Base-by-base conservation (phyloP, 2,888 invertebrate species). In the Gortyna flavago region DNA sequence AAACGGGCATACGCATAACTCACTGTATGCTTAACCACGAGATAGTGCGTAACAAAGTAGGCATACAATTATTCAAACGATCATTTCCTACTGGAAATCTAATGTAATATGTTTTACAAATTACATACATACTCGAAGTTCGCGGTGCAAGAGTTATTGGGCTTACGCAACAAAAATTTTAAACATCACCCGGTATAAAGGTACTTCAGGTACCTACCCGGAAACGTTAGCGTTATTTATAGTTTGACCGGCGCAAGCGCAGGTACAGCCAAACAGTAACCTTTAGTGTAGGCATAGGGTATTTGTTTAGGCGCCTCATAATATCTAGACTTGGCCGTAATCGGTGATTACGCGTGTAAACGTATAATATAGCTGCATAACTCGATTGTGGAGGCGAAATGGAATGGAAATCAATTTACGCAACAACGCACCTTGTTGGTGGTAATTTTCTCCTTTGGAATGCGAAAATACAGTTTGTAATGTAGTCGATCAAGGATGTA, bases 191-290 rank as follows among this genome's bases (percentile, higher is more conserved):
- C 88, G 89, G 89, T 89, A 84, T 88, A 87, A 86, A 44, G 87
- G 44, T 35, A 44, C 51, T 83, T 68, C 81, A 79, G 77, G 61
- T 80, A 62, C n/a, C 13, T 38, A 90, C 90, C 91, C 92, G 94
- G 94, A 94, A 94, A 93, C 51, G 59, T 84, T 77, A 72, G 77
- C 70, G 85, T 93, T 93, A 93, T 93, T 93, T 93, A 93, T 92
- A 90, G 91, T 87, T 89, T 90, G 91, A 90, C 91, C 91, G 89
- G 89, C 84, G 89, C 88, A 77, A 38, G 89, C 90, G 89, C 91
- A 88, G 85, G 79, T 85, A 79, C 64, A 81, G 86, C 82, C 89
- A 85, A 90, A 91, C 89, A 85, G 88, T 92, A 92, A 93, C 92
- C 91, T 93, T 92, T 92, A 80, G 77, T n/a, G n/a, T n/a, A n/a